Evolutionary conservation across 2,113 vertebrate species (phyloP).

Genomic region (Dolichallabes microphthalmus): DNA sequence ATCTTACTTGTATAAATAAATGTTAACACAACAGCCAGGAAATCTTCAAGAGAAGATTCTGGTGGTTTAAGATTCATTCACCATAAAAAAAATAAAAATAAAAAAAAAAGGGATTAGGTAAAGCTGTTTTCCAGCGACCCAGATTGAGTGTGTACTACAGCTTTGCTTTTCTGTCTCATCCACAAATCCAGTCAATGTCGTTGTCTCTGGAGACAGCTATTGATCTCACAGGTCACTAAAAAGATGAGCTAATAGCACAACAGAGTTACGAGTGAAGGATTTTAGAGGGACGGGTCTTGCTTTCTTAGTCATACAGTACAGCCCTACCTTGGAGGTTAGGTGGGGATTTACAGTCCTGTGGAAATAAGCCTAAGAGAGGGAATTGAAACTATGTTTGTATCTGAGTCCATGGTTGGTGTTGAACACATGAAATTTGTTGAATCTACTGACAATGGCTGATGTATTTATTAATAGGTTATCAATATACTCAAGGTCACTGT

Average conservation of each 20-base stretch:
- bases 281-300: not conserved
- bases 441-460: not conserved
- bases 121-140: not conserved
- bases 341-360: not conserved
- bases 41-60: not conserved
- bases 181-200: constrained; percentile 1
- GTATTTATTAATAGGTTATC: not conserved
- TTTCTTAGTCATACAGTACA: not conserved
- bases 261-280: constrained; percentile 2
- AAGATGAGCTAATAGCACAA: constrained; percentile 10
- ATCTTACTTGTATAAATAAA: not conserved
- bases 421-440: not conserved
- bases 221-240: constrained; percentile 1
- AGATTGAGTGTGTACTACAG: not conserved
- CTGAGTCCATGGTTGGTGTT: no score
- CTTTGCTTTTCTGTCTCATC: not conserved
- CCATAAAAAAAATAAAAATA: no score
- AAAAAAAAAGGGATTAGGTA: not conserved
- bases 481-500: no score
- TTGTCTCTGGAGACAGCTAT: constrained; percentile 1
- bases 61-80: not conserved
- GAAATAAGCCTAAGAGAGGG: not conserved
- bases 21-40: not conserved
- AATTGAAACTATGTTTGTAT: not conserved
- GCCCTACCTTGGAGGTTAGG: not conserved